These are phyloP conservation scores for Myotis pilosus DNA, from an alignment of 2,797 vertebrate genomes.

Conservation along the genomic window DNA sequence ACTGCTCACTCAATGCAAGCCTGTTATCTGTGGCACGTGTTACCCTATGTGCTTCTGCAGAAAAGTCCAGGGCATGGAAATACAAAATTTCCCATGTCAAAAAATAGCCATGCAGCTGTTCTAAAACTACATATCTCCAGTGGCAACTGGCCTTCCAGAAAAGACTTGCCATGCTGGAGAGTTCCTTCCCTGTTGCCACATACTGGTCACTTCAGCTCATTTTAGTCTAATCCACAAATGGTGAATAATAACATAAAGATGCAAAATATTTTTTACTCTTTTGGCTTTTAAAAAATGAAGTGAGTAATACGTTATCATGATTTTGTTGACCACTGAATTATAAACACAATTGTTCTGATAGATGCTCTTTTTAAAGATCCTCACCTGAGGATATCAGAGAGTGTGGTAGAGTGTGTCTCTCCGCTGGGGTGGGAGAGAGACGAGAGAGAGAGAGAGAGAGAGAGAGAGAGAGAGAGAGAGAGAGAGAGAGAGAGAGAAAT, in stretches of 20 bases:
- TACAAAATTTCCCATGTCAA: neutral
- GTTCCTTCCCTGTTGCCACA: neutral
- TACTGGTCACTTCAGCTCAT: neutral
- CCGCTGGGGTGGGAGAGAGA: too few relatives aligned
- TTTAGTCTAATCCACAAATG: neutral
- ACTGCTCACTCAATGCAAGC: neutral
- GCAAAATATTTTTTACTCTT: neutral
- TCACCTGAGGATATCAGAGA: too few relatives aligned
- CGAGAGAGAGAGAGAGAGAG: too few relatives aligned
- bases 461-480: too few relatives aligned
- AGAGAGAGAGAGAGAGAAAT: too few relatives aligned
- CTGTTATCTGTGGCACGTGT: neutral
- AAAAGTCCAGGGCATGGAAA: neutral
- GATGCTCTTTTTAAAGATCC: neutral
- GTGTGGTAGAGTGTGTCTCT: too few relatives aligned
- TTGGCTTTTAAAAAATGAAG: neutral
- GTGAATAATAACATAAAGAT: neutral
- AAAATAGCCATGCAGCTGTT: neutral
- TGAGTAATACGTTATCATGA: neutral
- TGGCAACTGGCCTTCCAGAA: neutral
- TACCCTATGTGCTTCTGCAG: neutral
- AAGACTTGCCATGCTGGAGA: neutral
- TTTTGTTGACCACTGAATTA: slow-evolving; percentile 50
- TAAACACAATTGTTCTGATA: slow-evolving; percentile 36
- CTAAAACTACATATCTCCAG: neutral